Conservation (phyloP, 2,113 vertebrate genomes). For the Phyllopteryx taeniolatus region DNA sequence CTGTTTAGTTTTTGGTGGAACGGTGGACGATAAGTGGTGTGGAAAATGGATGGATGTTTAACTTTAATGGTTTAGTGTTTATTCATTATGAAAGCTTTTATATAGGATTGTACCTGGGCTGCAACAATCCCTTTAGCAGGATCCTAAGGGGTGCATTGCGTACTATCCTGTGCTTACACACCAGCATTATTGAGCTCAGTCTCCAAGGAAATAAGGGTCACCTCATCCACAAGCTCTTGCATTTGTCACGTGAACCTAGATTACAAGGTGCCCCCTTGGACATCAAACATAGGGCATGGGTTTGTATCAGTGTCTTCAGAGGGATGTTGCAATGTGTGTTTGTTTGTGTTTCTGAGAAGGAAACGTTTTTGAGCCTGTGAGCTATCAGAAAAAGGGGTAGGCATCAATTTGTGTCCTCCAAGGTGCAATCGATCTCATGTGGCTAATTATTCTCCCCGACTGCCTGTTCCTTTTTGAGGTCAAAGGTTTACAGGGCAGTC, state of each 20-base stretch:
- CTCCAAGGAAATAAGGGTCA: conserved; percentile 51
- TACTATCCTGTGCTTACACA: background rate
- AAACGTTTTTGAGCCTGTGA: conserved; percentile 14
- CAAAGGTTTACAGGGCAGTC: background rate
- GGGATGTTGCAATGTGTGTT: conserved; percentile 9
- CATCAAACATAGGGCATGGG: conserved; percentile 18
- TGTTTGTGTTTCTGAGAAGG: conserved; percentile 19
- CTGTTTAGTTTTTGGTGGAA: no score
- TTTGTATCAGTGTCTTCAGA: conserved; percentile 23
- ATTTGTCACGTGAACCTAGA: conserved; percentile 54
- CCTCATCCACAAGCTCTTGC: conserved; percentile 23
- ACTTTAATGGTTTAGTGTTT: background rate
- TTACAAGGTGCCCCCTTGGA: conserved; percentile 35
- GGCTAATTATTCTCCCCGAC: background rate
- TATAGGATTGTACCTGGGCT: background rate
- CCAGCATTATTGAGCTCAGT: conserved; percentile 44
- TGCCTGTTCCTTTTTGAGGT: background rate
- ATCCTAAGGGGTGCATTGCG: background rate
- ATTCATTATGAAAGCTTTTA: background rate
- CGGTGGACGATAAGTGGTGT: no score
- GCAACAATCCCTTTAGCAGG: background rate
- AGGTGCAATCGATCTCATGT: background rate
- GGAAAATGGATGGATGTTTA: no score
- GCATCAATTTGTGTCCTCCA: background rate
- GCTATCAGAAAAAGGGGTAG: background rate